These are phyloP conservation scores for Drosophila dunni DNA, from an alignment of 1,140 invertebrate genomes.

Conservation along the genomic window DNA sequence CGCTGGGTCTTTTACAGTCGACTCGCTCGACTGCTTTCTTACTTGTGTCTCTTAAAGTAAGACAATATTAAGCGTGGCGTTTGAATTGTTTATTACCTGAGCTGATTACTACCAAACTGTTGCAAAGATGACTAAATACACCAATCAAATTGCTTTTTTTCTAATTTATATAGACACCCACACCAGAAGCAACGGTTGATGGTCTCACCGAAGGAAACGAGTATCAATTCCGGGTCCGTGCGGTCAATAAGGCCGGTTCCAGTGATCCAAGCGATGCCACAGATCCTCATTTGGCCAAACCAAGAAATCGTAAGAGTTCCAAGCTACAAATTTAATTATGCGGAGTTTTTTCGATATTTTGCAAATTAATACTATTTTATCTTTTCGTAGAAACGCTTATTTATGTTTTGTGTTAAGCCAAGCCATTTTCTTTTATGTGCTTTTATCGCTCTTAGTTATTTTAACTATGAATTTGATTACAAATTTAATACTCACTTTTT, in stretches of 20 bases:
- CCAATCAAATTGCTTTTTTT: not conserved
- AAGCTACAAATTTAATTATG: not conserved
- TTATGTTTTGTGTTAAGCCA: slow-evolving; percentile 61
- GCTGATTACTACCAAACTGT: too few species aligned
- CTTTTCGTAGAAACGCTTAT: slow-evolving; percentile 16
- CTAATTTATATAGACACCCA: slow-evolving; percentile 87
- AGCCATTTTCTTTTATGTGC: slow-evolving; percentile 30
- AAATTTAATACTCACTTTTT: not conserved
- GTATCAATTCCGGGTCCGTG: slow-evolving; percentile 96
- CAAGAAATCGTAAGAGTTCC: slow-evolving; percentile 91
- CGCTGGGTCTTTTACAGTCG: too few species aligned
- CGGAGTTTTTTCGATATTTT: not conserved
- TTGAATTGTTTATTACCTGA: too few species aligned
- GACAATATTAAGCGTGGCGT: too few species aligned
- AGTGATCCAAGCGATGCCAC: slow-evolving; percentile 95
- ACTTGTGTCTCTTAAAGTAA: too few species aligned
- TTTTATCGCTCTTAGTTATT: slow-evolving; percentile 24
- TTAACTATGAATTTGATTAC: not conserved
- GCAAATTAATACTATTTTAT: slow-evolving; percentile 12
- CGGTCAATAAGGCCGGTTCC: slow-evolving; percentile 97
- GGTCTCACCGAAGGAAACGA: slow-evolving; percentile 95
- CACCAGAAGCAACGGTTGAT: slow-evolving; percentile 92
- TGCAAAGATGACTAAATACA: too few species aligned
- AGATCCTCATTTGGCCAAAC: slow-evolving; percentile 94
- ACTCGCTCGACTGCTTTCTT: too few species aligned